Conservation (phyloP, 2,113 vertebrate species). For the Burhinus bistriatus region DNA sequence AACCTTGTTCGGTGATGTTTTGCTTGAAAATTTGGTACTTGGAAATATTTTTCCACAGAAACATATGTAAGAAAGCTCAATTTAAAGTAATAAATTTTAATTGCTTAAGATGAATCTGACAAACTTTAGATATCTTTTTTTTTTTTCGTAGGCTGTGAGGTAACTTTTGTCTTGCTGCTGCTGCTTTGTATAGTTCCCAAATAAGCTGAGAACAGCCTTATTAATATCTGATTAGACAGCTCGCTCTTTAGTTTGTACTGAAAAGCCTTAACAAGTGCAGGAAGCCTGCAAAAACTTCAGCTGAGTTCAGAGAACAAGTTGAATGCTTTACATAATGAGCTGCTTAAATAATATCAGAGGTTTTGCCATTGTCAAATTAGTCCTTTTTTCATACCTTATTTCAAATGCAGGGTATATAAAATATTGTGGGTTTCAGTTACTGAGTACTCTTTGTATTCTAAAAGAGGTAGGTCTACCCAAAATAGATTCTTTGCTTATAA, state of each 20-base stretch:
- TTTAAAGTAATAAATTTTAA: background rate
- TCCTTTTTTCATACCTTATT: background rate
- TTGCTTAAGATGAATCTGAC: background rate
- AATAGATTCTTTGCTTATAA: background rate
- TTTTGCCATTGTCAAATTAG: conserved; percentile 14
- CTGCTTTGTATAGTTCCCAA: background rate
- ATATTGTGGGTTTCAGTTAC: background rate
- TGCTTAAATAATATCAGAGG: background rate
- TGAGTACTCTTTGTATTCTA: background rate
- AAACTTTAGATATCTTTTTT: background rate
- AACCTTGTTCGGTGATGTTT: background rate
- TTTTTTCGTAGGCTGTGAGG: too few species aligned
- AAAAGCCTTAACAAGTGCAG: conserved; percentile 5
- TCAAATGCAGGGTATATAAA: background rate
- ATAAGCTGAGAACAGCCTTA: background rate
- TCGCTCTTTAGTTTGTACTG: background rate
- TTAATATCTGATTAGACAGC: conserved; percentile 30
- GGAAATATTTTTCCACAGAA: background rate
- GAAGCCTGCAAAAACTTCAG: conserved; percentile 2
- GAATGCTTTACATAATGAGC: conserved; percentile 18
- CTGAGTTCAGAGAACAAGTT: background rate
- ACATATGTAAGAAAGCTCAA: background rate
- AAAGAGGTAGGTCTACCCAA: background rate
- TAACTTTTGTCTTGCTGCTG: background rate
- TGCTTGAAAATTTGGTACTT: background rate